Evolutionary conservation across 2,797 vertebrate genomes (phyloP).

Genomic region (Sternarchorhynchus goeldii): DNA sequence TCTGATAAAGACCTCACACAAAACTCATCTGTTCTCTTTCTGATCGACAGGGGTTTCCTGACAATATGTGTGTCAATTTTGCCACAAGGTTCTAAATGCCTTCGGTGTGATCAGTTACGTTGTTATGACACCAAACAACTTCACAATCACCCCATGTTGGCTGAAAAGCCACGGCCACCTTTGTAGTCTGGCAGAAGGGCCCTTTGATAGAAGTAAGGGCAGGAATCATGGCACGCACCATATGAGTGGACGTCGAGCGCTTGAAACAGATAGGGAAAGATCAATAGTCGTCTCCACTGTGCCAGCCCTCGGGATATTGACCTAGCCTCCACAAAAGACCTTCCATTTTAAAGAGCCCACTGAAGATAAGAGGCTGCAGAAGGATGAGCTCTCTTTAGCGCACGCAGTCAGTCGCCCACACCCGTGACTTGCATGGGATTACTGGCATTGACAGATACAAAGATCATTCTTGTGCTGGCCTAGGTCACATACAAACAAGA

Average conservation of each 20-base stretch:
- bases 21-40: conserved; percentile 78
- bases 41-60: conserved; percentile 83
- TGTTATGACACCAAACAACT: conserved; percentile 64
- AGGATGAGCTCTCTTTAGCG: conserved; percentile 49
- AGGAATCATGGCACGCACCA: conserved; percentile 55
- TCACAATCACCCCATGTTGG: conserved; percentile 43
- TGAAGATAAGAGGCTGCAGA: conserved; percentile 56
- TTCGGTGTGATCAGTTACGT: conserved; percentile 66
- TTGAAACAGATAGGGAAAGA: conserved; percentile 62
- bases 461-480: conserved; percentile 1
- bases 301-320: conserved; percentile 59
- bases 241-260: conserved; percentile 56
- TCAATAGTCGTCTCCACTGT: conserved; percentile 62
- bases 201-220: conserved; percentile 52
- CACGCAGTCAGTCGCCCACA: conserved; percentile 36
- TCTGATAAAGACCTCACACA: conserved; percentile 87
- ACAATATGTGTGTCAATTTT: conserved; percentile 78
- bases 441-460: conserved; percentile 42
- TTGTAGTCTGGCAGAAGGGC: conserved; percentile 56
- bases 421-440: conserved; percentile 43
- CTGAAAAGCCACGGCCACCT: conserved; percentile 49
- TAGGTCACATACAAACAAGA: conserved; percentile 26
- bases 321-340: conserved; percentile 55
- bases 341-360: conserved; percentile 54
- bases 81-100: conserved; percentile 74